phyloP scores from a whole-genome alignment of 2,888 invertebrate species.

The Drosophila demipolita region DNA sequence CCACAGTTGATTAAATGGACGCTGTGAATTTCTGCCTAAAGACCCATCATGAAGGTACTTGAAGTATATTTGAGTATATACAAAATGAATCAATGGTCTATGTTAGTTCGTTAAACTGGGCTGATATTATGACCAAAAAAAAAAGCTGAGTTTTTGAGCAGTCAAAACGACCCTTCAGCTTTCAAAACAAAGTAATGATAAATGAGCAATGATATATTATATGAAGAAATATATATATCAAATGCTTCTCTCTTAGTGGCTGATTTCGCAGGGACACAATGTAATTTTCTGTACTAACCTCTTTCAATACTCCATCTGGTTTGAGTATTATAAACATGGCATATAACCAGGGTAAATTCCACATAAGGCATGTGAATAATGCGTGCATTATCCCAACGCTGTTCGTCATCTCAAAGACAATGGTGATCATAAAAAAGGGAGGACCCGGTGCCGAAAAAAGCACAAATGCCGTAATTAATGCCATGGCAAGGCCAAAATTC shows the following conservation, averaged over 20 bases:
- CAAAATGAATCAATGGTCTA: background rate
- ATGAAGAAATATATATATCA: background rate
- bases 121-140: background rate
- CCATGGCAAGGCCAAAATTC: slow-evolving; percentile 59
- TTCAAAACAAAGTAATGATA: no score
- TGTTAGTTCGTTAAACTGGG: background rate
- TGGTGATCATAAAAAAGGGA: slow-evolving; percentile 66
- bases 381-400: background rate
- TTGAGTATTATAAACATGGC: slow-evolving; percentile 44
- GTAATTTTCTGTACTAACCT: slow-evolving; percentile 50
- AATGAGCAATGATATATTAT: background rate
- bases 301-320: slow-evolving; percentile 45
- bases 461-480: slow-evolving; percentile 52
- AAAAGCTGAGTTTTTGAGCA: background rate
- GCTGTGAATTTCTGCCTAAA: background rate
- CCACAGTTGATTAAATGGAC: background rate
- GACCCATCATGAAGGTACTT: background rate
- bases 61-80: background rate
- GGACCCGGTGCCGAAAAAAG: slow-evolving; percentile 57
- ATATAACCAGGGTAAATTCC: slow-evolving; percentile 51
- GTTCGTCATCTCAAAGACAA: slow-evolving; percentile 42
- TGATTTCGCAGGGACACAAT: background rate
- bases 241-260: background rate
- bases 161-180: no score
- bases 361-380: slow-evolving; percentile 31